phyloP scores from a whole-genome alignment of 2,113 vertebrate species.

The Azemiops feae region DNA sequence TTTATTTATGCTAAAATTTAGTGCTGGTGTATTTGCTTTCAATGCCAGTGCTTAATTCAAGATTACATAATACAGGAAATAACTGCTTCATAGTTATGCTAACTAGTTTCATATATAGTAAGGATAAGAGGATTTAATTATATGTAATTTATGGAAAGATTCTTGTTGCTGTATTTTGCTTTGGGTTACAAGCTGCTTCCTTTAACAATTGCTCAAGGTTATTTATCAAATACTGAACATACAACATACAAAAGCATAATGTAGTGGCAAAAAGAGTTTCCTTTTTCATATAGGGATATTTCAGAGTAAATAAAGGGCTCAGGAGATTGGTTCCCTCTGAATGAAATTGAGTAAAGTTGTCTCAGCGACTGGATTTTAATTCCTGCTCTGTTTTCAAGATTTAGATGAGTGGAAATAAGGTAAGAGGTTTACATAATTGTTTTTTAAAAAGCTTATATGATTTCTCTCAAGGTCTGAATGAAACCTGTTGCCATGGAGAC shows the following conservation, averaged over 20 bases:
- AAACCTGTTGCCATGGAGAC: conserved; percentile 66
- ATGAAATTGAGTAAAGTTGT: conserved; percentile 12
- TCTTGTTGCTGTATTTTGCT: background rate
- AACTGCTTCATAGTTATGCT: background rate
- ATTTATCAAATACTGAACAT: background rate
- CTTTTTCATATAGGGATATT: background rate
- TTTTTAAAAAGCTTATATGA: conserved; percentile 52
- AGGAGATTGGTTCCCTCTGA: background rate
- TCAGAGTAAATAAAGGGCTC: background rate
- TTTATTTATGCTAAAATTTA: background rate
- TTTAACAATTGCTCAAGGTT: background rate
- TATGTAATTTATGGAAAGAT: background rate
- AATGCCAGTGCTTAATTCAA: background rate
- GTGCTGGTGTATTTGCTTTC: background rate
- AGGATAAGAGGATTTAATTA: background rate
- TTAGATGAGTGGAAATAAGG: conserved; percentile 38
- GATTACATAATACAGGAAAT: background rate
- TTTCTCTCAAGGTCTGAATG: conserved; percentile 38
- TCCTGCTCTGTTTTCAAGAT: conserved; percentile 46
- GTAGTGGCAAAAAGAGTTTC: background rate
- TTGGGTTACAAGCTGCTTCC: background rate
- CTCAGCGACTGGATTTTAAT: conserved; percentile 9
- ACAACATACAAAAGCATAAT: background rate
- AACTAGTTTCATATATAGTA: background rate
- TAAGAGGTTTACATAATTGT: conserved; percentile 56